A percentile compares a stretch with the other conserved stretches of the same genome.
These are phyloP conservation scores for Anguilla pacifica DNA, from an alignment of 2,797 vertebrate genomes.

Conservation along the genomic window DNA sequence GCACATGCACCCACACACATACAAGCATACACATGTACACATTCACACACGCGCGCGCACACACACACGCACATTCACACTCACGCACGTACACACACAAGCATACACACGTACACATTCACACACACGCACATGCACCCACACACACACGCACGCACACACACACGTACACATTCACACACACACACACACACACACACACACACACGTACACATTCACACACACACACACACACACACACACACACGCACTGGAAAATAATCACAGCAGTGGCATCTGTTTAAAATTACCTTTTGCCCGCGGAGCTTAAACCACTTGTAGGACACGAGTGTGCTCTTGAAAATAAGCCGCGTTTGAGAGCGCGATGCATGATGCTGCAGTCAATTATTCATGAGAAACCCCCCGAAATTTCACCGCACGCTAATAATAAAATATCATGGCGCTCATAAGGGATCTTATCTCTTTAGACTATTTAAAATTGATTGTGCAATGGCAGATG, in stretches of 20 bases:
- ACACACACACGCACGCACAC: neutral
- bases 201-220: slow-evolving; percentile 66
- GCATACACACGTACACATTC: neutral
- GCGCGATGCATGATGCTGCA: slow-evolving; percentile 60
- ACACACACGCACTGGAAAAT: slow-evolving; percentile 80
- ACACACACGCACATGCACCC: neutral
- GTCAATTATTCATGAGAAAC: slow-evolving; percentile 57
- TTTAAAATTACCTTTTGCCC: slow-evolving; percentile 77
- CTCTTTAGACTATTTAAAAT: slow-evolving; percentile 34
- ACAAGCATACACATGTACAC: neutral
- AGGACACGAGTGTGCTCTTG: slow-evolving; percentile 63
- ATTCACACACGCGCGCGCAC: neutral
- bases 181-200: neutral
- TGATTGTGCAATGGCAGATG: slow-evolving; percentile 26
- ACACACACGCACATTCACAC: neutral
- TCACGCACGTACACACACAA: neutral
- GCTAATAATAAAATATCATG: slow-evolving; percentile 66
- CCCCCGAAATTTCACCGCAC: slow-evolving; percentile 68
- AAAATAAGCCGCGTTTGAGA: slow-evolving; percentile 69
- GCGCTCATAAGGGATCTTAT: slow-evolving; percentile 44
- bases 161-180: neutral
- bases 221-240: slow-evolving; percentile 78
- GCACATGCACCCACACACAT: no score
- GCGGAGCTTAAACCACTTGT: slow-evolving; percentile 53
- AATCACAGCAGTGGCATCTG: slow-evolving; percentile 86